Percentiles rank a stretch among this genome's conserved stretches.
phyloP scores from a whole-genome alignment of 2,888 invertebrate species.

The Galeruca laticollis region DNA sequence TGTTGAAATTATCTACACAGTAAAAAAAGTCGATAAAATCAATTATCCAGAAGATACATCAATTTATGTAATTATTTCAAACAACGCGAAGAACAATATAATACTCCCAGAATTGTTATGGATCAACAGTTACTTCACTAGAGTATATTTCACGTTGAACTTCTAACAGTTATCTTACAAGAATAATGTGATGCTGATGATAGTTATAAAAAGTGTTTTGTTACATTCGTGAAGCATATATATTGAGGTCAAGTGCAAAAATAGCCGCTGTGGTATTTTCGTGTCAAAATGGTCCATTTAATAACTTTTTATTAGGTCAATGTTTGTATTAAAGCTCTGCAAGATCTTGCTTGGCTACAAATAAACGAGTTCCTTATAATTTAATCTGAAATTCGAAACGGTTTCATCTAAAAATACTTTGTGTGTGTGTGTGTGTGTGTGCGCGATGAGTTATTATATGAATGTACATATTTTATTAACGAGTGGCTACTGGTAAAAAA shows the following conservation, averaged over 20 bases:
- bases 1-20: no score
- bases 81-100: background rate
- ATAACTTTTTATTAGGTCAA: slow-evolving; percentile 17
- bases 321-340: slow-evolving; percentile 12
- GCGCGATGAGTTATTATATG: no score
- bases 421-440: no score
- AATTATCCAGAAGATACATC: no score
- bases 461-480: no score
- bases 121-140: background rate
- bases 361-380: slow-evolving; percentile 10
- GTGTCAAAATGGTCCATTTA: slow-evolving; percentile 14
- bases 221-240: slow-evolving; percentile 9
- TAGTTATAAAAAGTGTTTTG: background rate
- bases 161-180: slow-evolving; percentile 9
- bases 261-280: slow-evolving; percentile 8
- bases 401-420: background rate
- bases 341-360: slow-evolving; percentile 12
- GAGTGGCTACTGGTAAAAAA: background rate
- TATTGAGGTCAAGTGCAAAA: slow-evolving; percentile 19
- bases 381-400: slow-evolving; percentile 10
- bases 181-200: background rate
- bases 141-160: background rate
- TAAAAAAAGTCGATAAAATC: no score
- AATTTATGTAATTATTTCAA: background rate
- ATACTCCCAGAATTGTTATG: background rate